Evolutionary conservation across 1,140 invertebrate genomes (phyloP).

Genomic region (Meloidogyne hapla): DNA sequence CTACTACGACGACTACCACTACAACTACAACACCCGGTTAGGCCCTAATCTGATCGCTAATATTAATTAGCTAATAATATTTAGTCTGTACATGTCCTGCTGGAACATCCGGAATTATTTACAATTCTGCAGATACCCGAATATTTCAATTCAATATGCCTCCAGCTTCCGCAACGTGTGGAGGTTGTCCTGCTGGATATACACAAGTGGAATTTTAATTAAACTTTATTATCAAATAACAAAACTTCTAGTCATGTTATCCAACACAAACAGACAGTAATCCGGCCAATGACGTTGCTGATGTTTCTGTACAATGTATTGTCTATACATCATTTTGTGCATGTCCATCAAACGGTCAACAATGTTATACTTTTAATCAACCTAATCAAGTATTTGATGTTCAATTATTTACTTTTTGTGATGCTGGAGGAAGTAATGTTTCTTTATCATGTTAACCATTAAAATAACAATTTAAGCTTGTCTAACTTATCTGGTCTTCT

Average conservation of each 20-base stretch:
- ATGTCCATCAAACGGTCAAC: constrained; percentile 15
- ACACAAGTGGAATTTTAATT: neutral
- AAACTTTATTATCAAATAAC: neutral
- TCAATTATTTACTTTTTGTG: constrained; percentile 13
- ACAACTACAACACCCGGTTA: neutral
- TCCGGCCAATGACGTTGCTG: neutral
- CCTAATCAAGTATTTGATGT: constrained; percentile 14
- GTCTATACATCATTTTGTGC: constrained; percentile 1
- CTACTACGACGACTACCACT: neutral
- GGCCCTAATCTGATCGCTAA: neutral
- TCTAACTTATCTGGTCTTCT: neutral
- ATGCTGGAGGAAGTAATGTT: neutral
- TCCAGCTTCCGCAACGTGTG: constrained; percentile 5
- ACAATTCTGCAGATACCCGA: neutral
- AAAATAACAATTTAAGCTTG: neutral
- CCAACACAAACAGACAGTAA: constrained; percentile 1
- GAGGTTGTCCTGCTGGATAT: neutral
- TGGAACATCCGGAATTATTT: constrained; percentile 8
- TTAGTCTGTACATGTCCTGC: constrained; percentile 6
- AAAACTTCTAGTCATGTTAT: neutral
- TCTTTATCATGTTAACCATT: neutral
- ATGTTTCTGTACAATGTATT: neutral
- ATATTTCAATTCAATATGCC: constrained; percentile 1
- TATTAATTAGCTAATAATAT: neutral
- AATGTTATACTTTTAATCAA: constrained; percentile 12